Conservation (phyloP, 1,140 invertebrate species). For the Formica exsecta region DNA sequence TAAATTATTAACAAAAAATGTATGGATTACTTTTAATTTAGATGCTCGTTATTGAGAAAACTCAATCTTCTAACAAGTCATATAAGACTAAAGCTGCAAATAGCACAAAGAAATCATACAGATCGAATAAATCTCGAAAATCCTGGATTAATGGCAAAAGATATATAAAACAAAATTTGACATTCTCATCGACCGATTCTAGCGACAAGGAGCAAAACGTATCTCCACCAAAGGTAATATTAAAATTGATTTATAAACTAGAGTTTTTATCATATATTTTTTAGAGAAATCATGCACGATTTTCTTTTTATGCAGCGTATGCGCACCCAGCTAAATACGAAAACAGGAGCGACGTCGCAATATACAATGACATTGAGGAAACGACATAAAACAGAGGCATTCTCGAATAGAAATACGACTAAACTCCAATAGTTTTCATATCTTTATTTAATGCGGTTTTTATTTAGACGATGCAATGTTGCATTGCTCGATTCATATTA, state of each 20-base stretch:
- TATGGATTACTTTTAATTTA: background rate
- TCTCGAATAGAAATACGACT: background rate
- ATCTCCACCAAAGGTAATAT: slow-evolving; percentile 16
- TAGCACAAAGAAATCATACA: background rate
- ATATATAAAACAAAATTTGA: background rate
- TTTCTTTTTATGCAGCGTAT: background rate
- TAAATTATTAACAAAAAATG: background rate
- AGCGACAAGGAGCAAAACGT: background rate
- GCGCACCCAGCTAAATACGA: background rate
- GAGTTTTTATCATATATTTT: background rate
- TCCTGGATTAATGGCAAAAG: background rate
- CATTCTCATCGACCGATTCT: background rate
- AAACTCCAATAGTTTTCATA: slow-evolving; percentile 6
- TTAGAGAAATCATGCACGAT: background rate
- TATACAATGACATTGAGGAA: slow-evolving; percentile 14
- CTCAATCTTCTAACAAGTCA: background rate
- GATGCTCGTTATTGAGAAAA: background rate
- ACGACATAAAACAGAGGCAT: background rate
- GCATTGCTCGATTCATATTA: background rate
- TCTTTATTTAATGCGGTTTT: background rate
- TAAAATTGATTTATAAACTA: background rate
- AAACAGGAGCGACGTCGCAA: background rate
- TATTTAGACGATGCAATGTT: slow-evolving; percentile 3
- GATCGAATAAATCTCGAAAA: background rate
- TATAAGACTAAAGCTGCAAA: background rate